Percentiles rank a stretch among this genome's conserved stretches.
Conservation (phyloP, 2,888 invertebrate species). For the Temnothorax rugatulus region DNA sequence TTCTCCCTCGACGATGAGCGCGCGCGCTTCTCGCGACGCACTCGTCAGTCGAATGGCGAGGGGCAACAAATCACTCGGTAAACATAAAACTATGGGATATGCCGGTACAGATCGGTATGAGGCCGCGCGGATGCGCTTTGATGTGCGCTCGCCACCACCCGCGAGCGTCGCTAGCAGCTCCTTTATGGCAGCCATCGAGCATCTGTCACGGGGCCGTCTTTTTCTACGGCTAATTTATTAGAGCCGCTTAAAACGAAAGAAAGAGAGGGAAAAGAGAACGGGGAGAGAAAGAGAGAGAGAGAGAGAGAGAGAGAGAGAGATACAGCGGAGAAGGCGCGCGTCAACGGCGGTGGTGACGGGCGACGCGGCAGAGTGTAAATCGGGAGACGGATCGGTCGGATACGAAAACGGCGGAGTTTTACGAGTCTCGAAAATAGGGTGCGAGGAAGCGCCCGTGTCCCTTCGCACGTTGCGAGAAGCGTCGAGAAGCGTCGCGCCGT, state of each 20-base stretch:
- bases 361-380: conserved; percentile 65
- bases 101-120: conserved; percentile 56
- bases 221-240: conserved; percentile 84
- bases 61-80: conserved; percentile 69
- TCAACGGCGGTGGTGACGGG: conserved; percentile 52
- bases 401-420: conserved; percentile 66
- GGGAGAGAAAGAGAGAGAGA: conserved; percentile 46
- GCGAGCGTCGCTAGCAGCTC: conserved; percentile 66
- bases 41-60: conserved; percentile 58
- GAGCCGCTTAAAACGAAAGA: conserved; percentile 77
- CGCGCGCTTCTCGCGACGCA: conserved; percentile 35
- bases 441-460: conserved; percentile 51
- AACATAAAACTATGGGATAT: conserved; percentile 65
- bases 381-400: conserved; percentile 74
- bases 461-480: conserved; percentile 5
- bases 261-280: conserved; percentile 20
- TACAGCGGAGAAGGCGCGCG: background rate
- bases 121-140: conserved; percentile 71
- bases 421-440: conserved; percentile 76
- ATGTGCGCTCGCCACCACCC: conserved; percentile 71
- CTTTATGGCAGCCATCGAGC: conserved; percentile 83
- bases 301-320: conserved; percentile 18
- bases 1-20: conserved; percentile 40
- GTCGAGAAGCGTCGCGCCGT: conserved; percentile 58
- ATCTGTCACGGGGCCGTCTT: conserved; percentile 84